Evolutionary conservation across 2,888 invertebrate species (phyloP).

Genomic region (Ornithoptera priamus): DNA sequence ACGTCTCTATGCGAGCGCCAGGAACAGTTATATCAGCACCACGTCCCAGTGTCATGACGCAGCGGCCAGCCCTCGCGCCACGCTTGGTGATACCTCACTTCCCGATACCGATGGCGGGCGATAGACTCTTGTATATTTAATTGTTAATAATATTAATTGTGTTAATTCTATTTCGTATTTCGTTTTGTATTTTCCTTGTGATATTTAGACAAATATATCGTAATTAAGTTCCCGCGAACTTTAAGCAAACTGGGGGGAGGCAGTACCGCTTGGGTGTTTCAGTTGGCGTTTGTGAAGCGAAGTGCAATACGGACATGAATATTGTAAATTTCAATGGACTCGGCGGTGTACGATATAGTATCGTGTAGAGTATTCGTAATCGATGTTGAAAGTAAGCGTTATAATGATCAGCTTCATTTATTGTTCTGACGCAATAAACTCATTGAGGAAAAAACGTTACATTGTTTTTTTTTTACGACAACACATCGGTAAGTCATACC

Average conservation of each 20-base stretch:
- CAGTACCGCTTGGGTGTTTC: conserved; percentile 64
- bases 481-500: conserved; percentile 47
- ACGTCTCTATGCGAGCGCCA: conserved; percentile 77
- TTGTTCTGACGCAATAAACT: conserved; percentile 79
- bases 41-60: conserved; percentile 79
- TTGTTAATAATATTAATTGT: conserved; percentile 78
- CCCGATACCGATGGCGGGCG: conserved; percentile 49
- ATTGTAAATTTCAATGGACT: conserved; percentile 72
- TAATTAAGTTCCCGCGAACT: conserved; percentile 77
- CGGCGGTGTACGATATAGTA: conserved; percentile 62
- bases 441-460: conserved; percentile 67
- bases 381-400: conserved; percentile 81
- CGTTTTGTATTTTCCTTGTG: conserved; percentile 79
- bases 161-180: conserved; percentile 78
- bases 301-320: conserved; percentile 76
- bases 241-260: conserved; percentile 69
- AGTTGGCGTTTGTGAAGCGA: conserved; percentile 65
- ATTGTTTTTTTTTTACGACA: conserved; percentile 63
- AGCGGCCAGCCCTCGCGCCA: conserved; percentile 59
- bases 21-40: conserved; percentile 78
- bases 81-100: conserved; percentile 67
- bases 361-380: conserved; percentile 77
- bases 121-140: conserved; percentile 71
- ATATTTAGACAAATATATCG: conserved; percentile 79
- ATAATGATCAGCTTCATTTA: conserved; percentile 79